Percentiles rank a stretch among this genome's conserved stretches.
Conservation (phyloP, 2,888 invertebrate genomes). For the Seira sanloemensis region DNA sequence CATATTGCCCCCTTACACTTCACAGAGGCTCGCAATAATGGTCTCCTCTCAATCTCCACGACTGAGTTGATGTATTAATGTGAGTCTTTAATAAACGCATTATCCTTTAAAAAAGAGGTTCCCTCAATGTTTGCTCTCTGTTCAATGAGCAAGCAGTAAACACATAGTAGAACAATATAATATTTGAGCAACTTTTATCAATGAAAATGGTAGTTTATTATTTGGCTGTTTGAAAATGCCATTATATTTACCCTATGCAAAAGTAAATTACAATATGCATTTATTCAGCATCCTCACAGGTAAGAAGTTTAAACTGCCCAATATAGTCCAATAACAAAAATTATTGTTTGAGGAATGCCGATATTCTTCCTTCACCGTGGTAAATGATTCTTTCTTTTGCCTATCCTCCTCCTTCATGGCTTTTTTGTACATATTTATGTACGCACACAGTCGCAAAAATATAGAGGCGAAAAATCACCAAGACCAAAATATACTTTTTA, state of each 20-base stretch:
- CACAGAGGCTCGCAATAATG: too few relatives aligned
- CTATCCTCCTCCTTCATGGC: background rate
- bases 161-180: slow-evolving; percentile 1
- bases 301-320: background rate
- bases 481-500: background rate
- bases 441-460: background rate
- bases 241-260: background rate
- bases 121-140: background rate
- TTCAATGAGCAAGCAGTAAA: background rate
- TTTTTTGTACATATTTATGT: background rate
- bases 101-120: background rate
- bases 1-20: too few relatives aligned
- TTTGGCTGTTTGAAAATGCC: too few relatives aligned
- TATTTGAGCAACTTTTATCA: slow-evolving; percentile 9
- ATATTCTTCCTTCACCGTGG: background rate
- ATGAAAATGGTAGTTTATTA: slow-evolving; percentile 9
- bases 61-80: background rate
- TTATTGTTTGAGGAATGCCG: background rate
- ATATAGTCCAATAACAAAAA: background rate
- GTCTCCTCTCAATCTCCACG: too few relatives aligned
- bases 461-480: background rate
- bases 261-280: background rate
- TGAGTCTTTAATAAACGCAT: background rate
- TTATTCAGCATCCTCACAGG: background rate
- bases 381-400: background rate